These are phyloP conservation scores for Cryptoblepharus egeriae DNA, from an alignment of 2,797 vertebrate species.

Conservation along the genomic window DNA sequence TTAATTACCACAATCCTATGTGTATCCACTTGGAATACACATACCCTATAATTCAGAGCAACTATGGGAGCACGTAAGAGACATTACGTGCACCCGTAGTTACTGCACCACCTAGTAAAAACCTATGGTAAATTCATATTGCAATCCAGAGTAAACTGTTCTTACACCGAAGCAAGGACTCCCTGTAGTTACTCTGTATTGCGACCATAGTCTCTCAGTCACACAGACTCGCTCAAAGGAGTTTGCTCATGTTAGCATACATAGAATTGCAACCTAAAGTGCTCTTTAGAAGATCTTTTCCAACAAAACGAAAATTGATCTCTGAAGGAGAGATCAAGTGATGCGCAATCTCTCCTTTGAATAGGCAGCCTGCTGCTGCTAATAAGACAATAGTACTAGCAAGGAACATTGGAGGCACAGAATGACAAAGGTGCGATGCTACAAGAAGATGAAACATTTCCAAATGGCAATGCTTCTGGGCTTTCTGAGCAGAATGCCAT, in stretches of 20 bases:
- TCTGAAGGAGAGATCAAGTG: constrained; percentile 10
- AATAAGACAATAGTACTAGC: constrained; percentile 25
- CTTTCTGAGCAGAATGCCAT: constrained; percentile 31
- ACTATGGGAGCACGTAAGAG: no score
- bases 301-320: constrained; percentile 8
- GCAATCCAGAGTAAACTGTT: no score
- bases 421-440: not conserved
- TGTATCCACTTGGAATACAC: no score
- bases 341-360: constrained; percentile 7
- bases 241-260: not conserved
- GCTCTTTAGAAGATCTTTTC: constrained; percentile 12
- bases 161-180: no score
- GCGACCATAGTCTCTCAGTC: no score
- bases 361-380: not conserved
- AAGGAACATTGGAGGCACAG: constrained; percentile 20
- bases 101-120: no score
- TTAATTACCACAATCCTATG: no score
- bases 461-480: constrained; percentile 27
- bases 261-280: not conserved
- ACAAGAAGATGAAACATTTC: constrained; percentile 16
- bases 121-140: no score
- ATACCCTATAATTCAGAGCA: no score
- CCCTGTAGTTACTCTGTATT: no score
- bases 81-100: no score
- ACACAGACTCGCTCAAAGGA: not conserved